Base-by-base conservation (phyloP, 2,797 vertebrate genomes). In the Basileuterus tristriatus region DNA sequence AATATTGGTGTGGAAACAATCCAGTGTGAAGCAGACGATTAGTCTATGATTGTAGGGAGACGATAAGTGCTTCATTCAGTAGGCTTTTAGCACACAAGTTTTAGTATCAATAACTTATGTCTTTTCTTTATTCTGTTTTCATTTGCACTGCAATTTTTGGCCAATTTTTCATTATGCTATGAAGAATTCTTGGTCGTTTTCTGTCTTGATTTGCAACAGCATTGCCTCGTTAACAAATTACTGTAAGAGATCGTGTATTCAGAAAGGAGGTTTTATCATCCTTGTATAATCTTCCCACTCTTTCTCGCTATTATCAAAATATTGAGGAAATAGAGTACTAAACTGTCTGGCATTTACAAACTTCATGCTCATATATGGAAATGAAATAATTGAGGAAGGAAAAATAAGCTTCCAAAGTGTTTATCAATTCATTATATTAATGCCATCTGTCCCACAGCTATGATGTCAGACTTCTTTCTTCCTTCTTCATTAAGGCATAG, bases 381-480 rank as follows among this genome's bases (percentile, higher is more conserved):
- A 93, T 3, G 1, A 96, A 96, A 90, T 89, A 95, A 95, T 8
- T 55, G 89, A 93, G 92, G 91, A 92, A 86, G 70, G 69, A 90
- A 96, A 97, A 95, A 94, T 83, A 93, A 95, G 94, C 90, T 96
- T 96, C 86, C 58, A 44, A 96, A 94, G 69, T 81, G 69, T 91
- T 96, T 96, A 96, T 94, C 96, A 94, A 96, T 96, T 94, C 34
- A 74, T 93, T 93, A 56, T 47, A 92, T 96, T 97, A 97, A 89
- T 94, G 89, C 93, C 96, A 96, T 97, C 96, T 97, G 96, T 92
- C 95, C 69, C 71, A 83, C 47, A 87, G 90, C 84, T 78, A 67
- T 83, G 64, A 63, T 36, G 21, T 96, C 96, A 96, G 95, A 80
- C 41, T 6, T 32, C 90, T 95, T 95, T 83, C 90, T 72, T 81